Evolutionary conservation across 2,113 vertebrate genomes (phyloP).

Genomic region (Brienomyrus brachyistius): DNA sequence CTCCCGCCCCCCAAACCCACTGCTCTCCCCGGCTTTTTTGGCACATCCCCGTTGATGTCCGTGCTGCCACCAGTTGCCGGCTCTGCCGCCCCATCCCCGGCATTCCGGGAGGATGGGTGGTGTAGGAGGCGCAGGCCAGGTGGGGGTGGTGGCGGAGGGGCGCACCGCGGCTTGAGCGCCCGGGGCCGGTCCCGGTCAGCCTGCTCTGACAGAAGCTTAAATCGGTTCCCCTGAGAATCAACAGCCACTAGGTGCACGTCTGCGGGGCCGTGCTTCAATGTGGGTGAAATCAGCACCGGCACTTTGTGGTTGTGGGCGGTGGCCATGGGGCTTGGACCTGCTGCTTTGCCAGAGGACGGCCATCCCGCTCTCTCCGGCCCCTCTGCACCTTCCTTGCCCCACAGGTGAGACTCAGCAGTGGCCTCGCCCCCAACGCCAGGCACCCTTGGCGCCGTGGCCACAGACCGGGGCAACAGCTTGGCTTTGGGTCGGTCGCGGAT

Average conservation of each 20-base stretch:
- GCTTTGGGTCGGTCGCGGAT: slow-evolving; percentile 89
- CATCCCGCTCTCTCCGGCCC: slow-evolving; percentile 71
- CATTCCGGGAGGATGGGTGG: slow-evolving; percentile 45
- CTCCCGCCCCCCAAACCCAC: slow-evolving; percentile 66
- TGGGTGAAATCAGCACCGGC: slow-evolving; percentile 94
- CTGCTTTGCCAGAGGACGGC: slow-evolving; percentile 77
- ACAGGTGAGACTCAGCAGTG: slow-evolving; percentile 48
- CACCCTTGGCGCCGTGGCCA: slow-evolving; percentile 30
- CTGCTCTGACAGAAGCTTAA: slow-evolving; percentile 91
- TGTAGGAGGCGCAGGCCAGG: slow-evolving; percentile 75
- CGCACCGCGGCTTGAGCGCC: slow-evolving; percentile 93
- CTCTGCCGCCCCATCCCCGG: slow-evolving; percentile 59
- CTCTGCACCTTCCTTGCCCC: slow-evolving; percentile 65
- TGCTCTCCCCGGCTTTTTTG: slow-evolving; percentile 61
- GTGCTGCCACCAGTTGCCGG: slow-evolving; percentile 45
- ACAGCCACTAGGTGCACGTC: slow-evolving; percentile 89
- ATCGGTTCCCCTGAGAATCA: slow-evolving; percentile 98
- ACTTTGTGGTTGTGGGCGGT: slow-evolving; percentile 95
- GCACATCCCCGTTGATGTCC: slow-evolving; percentile 68
- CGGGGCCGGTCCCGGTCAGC: slow-evolving; percentile 84
- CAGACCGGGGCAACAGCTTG: slow-evolving; percentile 78
- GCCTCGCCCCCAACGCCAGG: slow-evolving; percentile 61
- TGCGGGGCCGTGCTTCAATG: slow-evolving; percentile 81
- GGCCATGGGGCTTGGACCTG: slow-evolving; percentile 56
- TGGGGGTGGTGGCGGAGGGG: slow-evolving; percentile 85